A percentile compares a stretch with the other conserved stretches of the same genome.
These are phyloP conservation scores for Polyodon spathula DNA, from an alignment of 2,113 vertebrate species.

Conservation along the genomic window DNA sequence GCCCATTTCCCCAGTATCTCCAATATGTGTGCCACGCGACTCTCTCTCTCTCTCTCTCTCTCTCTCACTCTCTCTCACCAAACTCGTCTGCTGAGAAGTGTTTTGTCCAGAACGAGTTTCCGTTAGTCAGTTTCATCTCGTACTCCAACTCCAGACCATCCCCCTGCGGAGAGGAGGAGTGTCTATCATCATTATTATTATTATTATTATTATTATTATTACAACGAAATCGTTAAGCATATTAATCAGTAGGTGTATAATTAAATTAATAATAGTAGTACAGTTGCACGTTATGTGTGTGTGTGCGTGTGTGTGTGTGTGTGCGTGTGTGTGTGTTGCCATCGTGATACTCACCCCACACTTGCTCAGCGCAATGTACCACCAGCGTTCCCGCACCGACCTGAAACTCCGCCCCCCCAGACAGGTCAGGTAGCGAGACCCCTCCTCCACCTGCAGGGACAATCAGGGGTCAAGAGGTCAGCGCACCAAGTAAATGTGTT, in stretches of 20 bases:
- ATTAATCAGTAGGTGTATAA: too few relatives aligned
- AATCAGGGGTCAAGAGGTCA: too few relatives aligned
- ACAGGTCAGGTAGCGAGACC: slow-evolving; percentile 71
- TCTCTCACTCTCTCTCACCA: slow-evolving; percentile 50
- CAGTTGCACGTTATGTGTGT: too few relatives aligned
- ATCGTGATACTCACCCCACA: slow-evolving; percentile 70
- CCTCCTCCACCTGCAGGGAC: slow-evolving; percentile 55
- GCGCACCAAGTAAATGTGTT: too few relatives aligned
- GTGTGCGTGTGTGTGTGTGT: neutral
- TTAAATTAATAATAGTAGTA: too few relatives aligned
- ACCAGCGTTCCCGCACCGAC: slow-evolving; percentile 83
- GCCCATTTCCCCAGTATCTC: too few relatives aligned
- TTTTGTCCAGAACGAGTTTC: slow-evolving; percentile 83
- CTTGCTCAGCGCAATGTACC: slow-evolving; percentile 91
- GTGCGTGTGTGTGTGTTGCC: neutral
- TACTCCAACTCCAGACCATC: slow-evolving; percentile 80
- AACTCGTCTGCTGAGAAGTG: slow-evolving; percentile 90
- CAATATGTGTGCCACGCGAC: too few relatives aligned
- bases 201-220: too few relatives aligned
- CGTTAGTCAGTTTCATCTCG: slow-evolving; percentile 84
- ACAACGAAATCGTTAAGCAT: too few relatives aligned
- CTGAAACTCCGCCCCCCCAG: slow-evolving; percentile 83
- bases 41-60: neutral
- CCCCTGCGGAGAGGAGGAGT: slow-evolving; percentile 62
- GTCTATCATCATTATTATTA: too few relatives aligned